A percentile compares a stretch with the other conserved stretches of the same genome.
Conservation (phyloP, 2,888 invertebrate species). For the Clostera curtula region DNA sequence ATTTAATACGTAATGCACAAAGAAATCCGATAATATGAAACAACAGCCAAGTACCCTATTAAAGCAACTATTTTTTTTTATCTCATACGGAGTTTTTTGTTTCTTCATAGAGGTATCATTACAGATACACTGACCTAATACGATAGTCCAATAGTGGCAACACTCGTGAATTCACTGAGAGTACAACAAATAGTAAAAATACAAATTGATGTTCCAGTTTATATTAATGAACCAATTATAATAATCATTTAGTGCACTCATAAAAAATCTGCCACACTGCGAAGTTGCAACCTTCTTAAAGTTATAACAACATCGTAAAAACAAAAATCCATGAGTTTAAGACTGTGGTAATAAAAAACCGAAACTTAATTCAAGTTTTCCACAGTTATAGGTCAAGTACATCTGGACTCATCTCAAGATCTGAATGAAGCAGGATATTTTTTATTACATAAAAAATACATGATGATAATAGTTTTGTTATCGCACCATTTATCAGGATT, state of each 20-base stretch:
- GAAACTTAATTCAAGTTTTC: constrained; percentile 65
- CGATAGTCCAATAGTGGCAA: too few species aligned
- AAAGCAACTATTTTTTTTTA: too few species aligned
- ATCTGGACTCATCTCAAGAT: constrained; percentile 33
- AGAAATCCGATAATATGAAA: too few species aligned
- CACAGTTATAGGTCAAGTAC: constrained; percentile 50
- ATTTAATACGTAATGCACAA: too few species aligned
- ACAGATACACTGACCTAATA: too few species aligned
- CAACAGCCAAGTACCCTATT: too few species aligned
- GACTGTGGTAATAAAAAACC: constrained; percentile 53
- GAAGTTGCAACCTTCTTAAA: constrained; percentile 52
- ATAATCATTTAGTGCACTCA: constrained; percentile 27
- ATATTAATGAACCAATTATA: constrained; percentile 15
- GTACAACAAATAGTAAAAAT: too few species aligned
- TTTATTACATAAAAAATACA: constrained; percentile 10
- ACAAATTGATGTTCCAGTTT: neutral
- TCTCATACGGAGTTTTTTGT: too few species aligned
- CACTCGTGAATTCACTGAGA: too few species aligned
- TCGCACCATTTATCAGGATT: too few species aligned
- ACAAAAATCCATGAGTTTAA: constrained; percentile 55
- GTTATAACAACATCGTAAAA: constrained; percentile 64
- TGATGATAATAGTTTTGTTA: too few species aligned
- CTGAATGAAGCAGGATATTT: constrained; percentile 21
- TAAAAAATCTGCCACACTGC: constrained; percentile 31
- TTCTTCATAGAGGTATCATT: too few species aligned